Evolutionary conservation across 2,888 invertebrate species (phyloP).

Genomic region (Lottia gigantea): DNA sequence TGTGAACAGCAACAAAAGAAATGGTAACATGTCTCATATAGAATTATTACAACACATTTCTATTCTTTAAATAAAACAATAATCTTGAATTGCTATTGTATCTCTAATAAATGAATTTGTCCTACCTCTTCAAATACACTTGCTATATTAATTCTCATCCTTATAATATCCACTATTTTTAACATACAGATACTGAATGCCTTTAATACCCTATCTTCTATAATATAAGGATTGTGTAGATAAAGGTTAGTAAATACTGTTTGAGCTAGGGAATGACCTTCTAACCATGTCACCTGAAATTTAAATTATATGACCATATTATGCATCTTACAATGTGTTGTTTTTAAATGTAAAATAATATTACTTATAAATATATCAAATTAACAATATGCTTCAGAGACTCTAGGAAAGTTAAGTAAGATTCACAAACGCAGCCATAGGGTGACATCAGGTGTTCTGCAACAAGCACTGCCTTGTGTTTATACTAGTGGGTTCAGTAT

Average conservation of each 20-base stretch:
- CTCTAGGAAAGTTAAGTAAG: too few species aligned
- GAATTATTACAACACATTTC: too few species aligned
- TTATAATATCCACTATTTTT: constrained; percentile 88
- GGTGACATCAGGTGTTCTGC: too few species aligned
- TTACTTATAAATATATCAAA: too few species aligned
- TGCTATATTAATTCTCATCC: constrained; percentile 74
- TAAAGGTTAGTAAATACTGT: constrained; percentile 97
- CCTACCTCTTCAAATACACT: constrained; percentile 67
- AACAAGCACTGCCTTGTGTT: too few species aligned
- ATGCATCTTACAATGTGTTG: too few species aligned
- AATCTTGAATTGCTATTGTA: background rate
- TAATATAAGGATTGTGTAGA: constrained; percentile 87
- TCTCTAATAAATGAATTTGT: background rate
- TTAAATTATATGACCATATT: background rate
- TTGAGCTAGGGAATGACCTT: constrained; percentile 87
- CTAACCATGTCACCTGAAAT: constrained; percentile 86
- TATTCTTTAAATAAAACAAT: too few species aligned
- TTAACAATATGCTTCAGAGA: too few species aligned
- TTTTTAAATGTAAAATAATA: too few species aligned
- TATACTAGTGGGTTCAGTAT: too few species aligned
- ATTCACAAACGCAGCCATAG: too few species aligned
- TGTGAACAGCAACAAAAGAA: too few species aligned
- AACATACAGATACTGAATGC: constrained; percentile 88
- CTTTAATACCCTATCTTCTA: constrained; percentile 84
- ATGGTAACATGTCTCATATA: background rate